These are phyloP conservation scores for Chloebia gouldiae DNA, from an alignment of 2,113 vertebrate genomes.

Conservation along the genomic window DNA sequence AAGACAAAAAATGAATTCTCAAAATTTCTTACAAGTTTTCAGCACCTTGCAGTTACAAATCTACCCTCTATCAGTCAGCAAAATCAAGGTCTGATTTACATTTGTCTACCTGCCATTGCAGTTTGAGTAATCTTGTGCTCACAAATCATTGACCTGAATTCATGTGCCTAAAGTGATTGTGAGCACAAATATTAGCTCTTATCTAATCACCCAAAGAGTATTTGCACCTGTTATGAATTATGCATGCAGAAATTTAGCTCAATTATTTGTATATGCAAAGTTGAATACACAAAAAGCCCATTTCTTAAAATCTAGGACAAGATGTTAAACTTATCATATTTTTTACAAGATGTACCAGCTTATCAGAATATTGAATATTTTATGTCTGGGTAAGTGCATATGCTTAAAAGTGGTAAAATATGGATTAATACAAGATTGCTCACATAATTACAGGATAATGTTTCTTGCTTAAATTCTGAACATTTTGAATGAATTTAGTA, in stretches of 20 bases:
- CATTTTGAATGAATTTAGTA: background rate
- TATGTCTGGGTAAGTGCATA: background rate
- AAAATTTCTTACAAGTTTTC: background rate
- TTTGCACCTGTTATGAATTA: slow-evolving; percentile 51
- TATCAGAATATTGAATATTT: slow-evolving; percentile 32
- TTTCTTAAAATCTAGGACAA: slow-evolving; percentile 42
- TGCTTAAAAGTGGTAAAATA: slow-evolving; percentile 1
- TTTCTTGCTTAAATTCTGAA: background rate
- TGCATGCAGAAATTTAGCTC: slow-evolving; percentile 1
- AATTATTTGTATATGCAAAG: slow-evolving; percentile 41
- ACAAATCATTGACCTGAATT: slow-evolving; percentile 34
- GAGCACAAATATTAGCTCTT: slow-evolving; percentile 46
- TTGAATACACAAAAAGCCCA: slow-evolving; percentile 1
- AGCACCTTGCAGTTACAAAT: background rate
- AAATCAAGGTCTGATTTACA: slow-evolving; percentile 5
- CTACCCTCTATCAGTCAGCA: background rate
- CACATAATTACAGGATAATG: background rate
- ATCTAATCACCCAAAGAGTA: slow-evolving; percentile 41
- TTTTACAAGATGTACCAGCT: slow-evolving; percentile 7
- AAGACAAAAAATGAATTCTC: background rate
- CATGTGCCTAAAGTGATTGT: slow-evolving; percentile 4
- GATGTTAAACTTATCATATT: slow-evolving; percentile 20
- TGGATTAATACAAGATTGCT: background rate
- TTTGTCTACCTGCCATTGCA: background rate
- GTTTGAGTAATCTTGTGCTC: slow-evolving; percentile 10